phyloP scores from a whole-genome alignment of 2,113 vertebrate genomes.

The Nibea albiflora region DNA sequence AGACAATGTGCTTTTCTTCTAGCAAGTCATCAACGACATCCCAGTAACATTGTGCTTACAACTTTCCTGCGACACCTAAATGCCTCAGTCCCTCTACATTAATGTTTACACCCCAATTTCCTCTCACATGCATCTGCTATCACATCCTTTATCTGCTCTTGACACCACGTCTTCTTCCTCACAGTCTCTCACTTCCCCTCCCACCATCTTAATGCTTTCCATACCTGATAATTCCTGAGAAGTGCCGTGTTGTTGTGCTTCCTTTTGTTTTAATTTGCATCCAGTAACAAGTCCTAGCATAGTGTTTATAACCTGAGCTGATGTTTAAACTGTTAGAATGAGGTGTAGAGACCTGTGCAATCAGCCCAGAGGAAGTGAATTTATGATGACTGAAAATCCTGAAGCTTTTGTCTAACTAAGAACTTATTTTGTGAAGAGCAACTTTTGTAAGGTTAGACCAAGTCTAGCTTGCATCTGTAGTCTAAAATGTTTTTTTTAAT shows the following conservation, averaged over 20 bases:
- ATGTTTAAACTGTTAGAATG: constrained; percentile 9
- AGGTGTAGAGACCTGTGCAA: not conserved
- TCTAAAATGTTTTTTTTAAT: too few species aligned
- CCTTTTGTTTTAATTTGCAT: constrained; percentile 27
- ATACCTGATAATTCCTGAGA: constrained; percentile 4
- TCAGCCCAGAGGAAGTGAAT: not conserved
- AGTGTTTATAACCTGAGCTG: not conserved
- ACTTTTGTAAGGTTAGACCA: too few species aligned
- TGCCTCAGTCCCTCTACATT: constrained; percentile 21
- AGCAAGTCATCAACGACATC: constrained; percentile 1
- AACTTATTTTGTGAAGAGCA: too few species aligned
- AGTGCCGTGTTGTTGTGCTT: constrained; percentile 17
- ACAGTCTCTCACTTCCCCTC: constrained; percentile 21
- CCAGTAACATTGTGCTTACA: constrained; percentile 17
- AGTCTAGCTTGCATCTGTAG: too few species aligned
- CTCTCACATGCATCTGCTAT: constrained; percentile 41
- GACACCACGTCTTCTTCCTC: constrained; percentile 29
- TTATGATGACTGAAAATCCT: too few species aligned
- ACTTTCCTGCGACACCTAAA: constrained; percentile 20
- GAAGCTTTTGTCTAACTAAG: too few species aligned
- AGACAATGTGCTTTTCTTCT: not conserved
- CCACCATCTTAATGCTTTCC: not conserved
- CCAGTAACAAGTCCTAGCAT: not conserved
- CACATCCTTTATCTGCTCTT: constrained; percentile 43
- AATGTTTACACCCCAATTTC: constrained; percentile 37